Evolutionary conservation across 2,888 invertebrate species (phyloP), one percentile per base, ranked within the genome.

Genomic region (Metalampra italica): DNA sequence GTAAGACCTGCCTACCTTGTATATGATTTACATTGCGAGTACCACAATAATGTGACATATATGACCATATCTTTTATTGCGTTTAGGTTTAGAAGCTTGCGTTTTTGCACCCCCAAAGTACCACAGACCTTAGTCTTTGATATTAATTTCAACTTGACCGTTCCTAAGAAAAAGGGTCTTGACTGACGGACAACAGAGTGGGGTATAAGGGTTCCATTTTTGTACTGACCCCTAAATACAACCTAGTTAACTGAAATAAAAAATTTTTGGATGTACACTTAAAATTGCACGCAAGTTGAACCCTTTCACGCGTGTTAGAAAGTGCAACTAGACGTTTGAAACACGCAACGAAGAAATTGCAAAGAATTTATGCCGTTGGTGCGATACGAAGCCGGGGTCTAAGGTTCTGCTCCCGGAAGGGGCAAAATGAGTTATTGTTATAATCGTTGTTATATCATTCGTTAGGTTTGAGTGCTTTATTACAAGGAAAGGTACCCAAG

Each of bases 241-340:
- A 34, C 11, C n/a, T n/a, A n/a, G n/a, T n/a, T n/a, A n/a, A 7
- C 11, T 4, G 4, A 34, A 34, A 34, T 34, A 7, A 11, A 34
- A 5, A n/a, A 4, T 41, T 41, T 49, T 44, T 38, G 47, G 37
- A 32, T 46, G 22, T 36, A 38, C 39, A 30, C 36, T 50, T 62
- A 66, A 59, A 50, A 47, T 49, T 56, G 75, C 68, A 60, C 64
- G 45, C 49, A 64, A 75, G 57, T 80, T 72, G 73, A 84, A 60
- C 70, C 79, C 82, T 85, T 83, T 78, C 84, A 88, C 87, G 88
- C 88, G 86, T 87, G 82, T 76, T 86, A 85, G 88, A 88, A 89
- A 89, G 87, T 89, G 78, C 85, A 82, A 75, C 81, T 81, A 77
- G 77, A 68, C 70, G 60, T 70, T 62, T 7, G 66, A 70, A 78